Conservation (phyloP, 1,140 invertebrate genomes). For the Psix sp. region DNA sequence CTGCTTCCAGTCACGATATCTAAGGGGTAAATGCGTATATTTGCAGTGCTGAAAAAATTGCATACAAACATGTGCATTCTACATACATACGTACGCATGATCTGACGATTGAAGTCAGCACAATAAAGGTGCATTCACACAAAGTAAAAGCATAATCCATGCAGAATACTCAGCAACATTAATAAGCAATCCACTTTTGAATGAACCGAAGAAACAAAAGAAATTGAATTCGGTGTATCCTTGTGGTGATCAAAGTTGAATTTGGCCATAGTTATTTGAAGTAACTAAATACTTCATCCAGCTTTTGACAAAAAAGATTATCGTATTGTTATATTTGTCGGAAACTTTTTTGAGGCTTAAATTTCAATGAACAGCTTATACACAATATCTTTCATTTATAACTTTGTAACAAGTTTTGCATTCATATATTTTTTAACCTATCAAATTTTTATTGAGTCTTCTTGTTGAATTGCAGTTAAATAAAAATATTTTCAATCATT, state of each 20-base stretch:
- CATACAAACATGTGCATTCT: conserved; percentile 48
- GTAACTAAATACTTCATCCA: too few species aligned
- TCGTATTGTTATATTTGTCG: too few species aligned
- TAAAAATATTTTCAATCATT: too few species aligned
- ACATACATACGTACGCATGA: conserved; percentile 29
- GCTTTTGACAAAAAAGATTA: too few species aligned
- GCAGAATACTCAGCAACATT: conserved; percentile 21
- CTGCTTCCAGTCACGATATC: conserved; percentile 61
- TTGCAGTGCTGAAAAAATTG: conserved; percentile 56
- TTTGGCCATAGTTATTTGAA: not conserved
- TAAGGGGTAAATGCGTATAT: conserved; percentile 66
- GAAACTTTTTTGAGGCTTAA: too few species aligned
- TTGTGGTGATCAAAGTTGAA: conserved; percentile 12
- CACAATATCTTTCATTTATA: too few species aligned
- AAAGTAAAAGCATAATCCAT: conserved; percentile 51
- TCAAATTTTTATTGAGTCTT: too few species aligned
- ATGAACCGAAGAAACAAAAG: conserved; percentile 21
- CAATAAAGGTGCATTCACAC: conserved; percentile 47
- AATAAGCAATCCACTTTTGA: conserved; percentile 30
- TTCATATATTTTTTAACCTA: too few species aligned
- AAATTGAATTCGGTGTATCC: conserved; percentile 18
- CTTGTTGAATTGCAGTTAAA: too few species aligned
- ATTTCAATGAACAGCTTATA: too few species aligned
- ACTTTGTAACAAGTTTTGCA: too few species aligned
- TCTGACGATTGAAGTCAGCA: conserved; percentile 49